Evolutionary conservation across 2,797 vertebrate genomes (phyloP).

Genomic region (Hypotaenidia okinawae): DNA sequence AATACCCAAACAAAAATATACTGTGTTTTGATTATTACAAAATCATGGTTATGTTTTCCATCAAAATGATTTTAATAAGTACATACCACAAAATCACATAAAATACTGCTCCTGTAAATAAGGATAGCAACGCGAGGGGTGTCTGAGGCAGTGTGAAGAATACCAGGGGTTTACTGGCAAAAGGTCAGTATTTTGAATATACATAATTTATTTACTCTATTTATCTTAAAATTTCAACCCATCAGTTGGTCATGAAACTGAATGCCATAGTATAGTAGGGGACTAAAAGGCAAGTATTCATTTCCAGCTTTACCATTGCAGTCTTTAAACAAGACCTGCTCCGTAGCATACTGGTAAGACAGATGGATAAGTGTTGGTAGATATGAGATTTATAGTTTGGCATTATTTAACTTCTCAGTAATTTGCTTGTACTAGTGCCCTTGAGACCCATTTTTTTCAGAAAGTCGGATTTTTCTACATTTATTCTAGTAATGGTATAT

Average conservation of each 20-base stretch:
- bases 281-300: not conserved
- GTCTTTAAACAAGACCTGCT: slow-evolving; percentile 38
- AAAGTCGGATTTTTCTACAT: slow-evolving; percentile 47
- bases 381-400: slow-evolving; percentile 45
- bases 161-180: slow-evolving; percentile 55
- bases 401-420: slow-evolving; percentile 49
- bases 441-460: slow-evolving; percentile 41
- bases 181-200: slow-evolving; percentile 64
- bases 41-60: slow-evolving; percentile 4
- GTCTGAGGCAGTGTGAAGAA: slow-evolving; percentile 46
- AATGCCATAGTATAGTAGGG: slow-evolving; percentile 32
- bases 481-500: slow-evolving; percentile 25
- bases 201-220: slow-evolving; percentile 75
- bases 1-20: slow-evolving; percentile 7
- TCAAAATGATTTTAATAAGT: not conserved
- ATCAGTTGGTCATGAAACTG: slow-evolving; percentile 71
- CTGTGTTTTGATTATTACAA: slow-evolving; percentile 49
- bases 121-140: not conserved
- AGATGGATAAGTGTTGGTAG: slow-evolving; percentile 46
- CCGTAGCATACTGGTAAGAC: slow-evolving; percentile 17
- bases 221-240: slow-evolving; percentile 63
- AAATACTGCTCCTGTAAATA: slow-evolving; percentile 29
- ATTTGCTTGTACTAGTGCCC: slow-evolving; percentile 44
- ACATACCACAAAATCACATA: not conserved
- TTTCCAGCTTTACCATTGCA: slow-evolving; percentile 39